Base-by-base conservation (phyloP, 2,888 invertebrate species). In the Folsomia candida region DNA sequence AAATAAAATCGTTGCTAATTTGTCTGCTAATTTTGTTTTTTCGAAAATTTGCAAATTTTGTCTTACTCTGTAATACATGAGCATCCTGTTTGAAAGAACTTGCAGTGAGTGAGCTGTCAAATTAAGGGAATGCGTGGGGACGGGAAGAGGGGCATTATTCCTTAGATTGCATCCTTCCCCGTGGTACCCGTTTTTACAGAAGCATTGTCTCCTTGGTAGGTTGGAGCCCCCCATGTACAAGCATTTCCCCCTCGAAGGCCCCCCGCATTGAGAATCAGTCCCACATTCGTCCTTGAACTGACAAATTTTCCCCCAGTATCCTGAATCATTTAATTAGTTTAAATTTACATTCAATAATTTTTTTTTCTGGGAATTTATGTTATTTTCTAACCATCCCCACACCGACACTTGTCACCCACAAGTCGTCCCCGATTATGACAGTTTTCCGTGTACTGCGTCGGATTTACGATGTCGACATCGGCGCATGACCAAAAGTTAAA, bases 401-500 rank as follows among this genome's bases (percentile, higher is more conserved):
- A 78, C 2, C 65, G 59, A 60, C 79, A 79, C 59, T 73, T 73
- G 90, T 85, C 81, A 18, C 71, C 64, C 90, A 87, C 84, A 89
- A 89, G 83, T 89, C 88, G 2, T 2, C 97, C 97, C 81, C 92
- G 90, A 1, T 91, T 90, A 63, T 91, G 92, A 82, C 97, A 97
- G 1, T 88, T 88, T 83, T 94, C 94, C 74, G 89, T 88, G 84
- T 90, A 93, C 51, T 88, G 87, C 28, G 59, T 57, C 1, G 26
- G 75, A 51, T 80, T 78, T 57, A 83, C 81, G 71, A 97, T 91
- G 81, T 95, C 94, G 66, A 97, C 91, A 83, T 97, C 97, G 1
- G 96, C 92, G 82, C 97, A 97, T 0, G 94, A 94, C 94, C 94
- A 96, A 86, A 97, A 97, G 11, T 68, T 68, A 75, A 90, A 86